phyloP scores from a whole-genome alignment of 2,113 vertebrate genomes.

The Blennius ocellaris region DNA sequence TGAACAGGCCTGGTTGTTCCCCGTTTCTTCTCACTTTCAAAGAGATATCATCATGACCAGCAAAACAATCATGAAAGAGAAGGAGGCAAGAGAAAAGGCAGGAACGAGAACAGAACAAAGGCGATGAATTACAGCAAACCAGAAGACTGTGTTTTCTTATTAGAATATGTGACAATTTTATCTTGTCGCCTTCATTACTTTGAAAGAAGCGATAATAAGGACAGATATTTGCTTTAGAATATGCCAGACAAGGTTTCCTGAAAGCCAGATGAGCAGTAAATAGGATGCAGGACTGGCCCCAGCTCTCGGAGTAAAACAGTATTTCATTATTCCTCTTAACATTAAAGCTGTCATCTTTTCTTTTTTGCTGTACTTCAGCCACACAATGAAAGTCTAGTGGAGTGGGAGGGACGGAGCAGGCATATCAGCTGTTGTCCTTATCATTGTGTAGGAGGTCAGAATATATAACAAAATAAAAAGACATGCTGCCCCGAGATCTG shows the following conservation, averaged over 20 bases:
- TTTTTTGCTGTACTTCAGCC: constrained; percentile 53
- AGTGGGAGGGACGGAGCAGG: constrained; percentile 48
- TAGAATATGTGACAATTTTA: constrained; percentile 71
- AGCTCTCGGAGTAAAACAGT: constrained; percentile 25
- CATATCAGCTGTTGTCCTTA: constrained; percentile 65
- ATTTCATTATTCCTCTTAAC: constrained; percentile 53
- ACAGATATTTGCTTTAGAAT: constrained; percentile 64
- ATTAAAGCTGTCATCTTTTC: constrained; percentile 62
- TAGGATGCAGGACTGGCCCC: constrained; percentile 25
- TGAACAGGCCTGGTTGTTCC: constrained; percentile 65
- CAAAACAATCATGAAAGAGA: constrained; percentile 72
- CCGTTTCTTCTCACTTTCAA: constrained; percentile 75
- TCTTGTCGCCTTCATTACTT: constrained; percentile 71
- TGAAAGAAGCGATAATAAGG: constrained; percentile 65
- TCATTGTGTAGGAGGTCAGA: constrained; percentile 47
- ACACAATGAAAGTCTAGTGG: constrained; percentile 52
- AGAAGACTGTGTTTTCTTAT: constrained; percentile 68
- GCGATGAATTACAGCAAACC: constrained; percentile 66
- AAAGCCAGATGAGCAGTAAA: constrained; percentile 62
- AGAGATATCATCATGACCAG: constrained; percentile 76
- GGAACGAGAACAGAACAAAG: constrained; percentile 57
- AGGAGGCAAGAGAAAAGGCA: constrained; percentile 42
- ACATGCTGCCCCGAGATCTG: background rate
- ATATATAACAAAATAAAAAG: constrained; percentile 21
- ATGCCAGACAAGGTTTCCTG: constrained; percentile 50